These are phyloP conservation scores for Chaetodon auriga DNA, from an alignment of 2,113 vertebrate genomes.

Conservation along the genomic window DNA sequence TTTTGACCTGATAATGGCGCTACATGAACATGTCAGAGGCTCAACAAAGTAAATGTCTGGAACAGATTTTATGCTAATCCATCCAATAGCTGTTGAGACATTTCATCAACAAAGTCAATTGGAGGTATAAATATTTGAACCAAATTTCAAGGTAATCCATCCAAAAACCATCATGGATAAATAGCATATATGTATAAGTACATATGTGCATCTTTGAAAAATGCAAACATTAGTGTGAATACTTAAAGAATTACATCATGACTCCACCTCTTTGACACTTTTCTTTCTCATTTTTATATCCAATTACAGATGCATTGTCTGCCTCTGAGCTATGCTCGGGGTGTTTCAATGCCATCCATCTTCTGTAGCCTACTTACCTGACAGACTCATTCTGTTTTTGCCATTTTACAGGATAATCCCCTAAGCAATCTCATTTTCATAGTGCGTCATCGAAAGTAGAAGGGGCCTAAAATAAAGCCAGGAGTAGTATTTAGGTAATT, in stretches of 20 bases:
- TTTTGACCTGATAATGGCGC: no score
- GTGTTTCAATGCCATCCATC: constrained; percentile 43
- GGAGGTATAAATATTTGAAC: not conserved
- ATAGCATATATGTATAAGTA: not conserved
- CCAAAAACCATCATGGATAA: not conserved
- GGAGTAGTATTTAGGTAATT: constrained; percentile 26
- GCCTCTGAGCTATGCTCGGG: not conserved
- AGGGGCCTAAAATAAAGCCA: constrained; percentile 26
- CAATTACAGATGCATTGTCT: constrained; percentile 13
- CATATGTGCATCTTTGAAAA: not conserved
- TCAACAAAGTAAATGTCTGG: not conserved
- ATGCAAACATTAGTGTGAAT: not conserved
- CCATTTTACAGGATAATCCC: constrained; percentile 58
- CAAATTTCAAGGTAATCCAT: not conserved
- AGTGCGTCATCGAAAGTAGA: constrained; percentile 25
- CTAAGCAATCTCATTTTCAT: constrained; percentile 48
- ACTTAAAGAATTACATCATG: not conserved
- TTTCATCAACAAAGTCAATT: not conserved
- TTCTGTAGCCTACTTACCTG: constrained; percentile 32
- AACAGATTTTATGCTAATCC: not conserved
- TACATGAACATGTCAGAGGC: no score
- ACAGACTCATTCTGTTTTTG: constrained; percentile 41
- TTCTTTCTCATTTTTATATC: not conserved
- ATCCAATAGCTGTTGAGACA: not conserved
- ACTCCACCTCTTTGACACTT: not conserved